Evolutionary conservation across 2,797 vertebrate species (phyloP).

Genomic region (Urosaurus nigricauda): DNA sequence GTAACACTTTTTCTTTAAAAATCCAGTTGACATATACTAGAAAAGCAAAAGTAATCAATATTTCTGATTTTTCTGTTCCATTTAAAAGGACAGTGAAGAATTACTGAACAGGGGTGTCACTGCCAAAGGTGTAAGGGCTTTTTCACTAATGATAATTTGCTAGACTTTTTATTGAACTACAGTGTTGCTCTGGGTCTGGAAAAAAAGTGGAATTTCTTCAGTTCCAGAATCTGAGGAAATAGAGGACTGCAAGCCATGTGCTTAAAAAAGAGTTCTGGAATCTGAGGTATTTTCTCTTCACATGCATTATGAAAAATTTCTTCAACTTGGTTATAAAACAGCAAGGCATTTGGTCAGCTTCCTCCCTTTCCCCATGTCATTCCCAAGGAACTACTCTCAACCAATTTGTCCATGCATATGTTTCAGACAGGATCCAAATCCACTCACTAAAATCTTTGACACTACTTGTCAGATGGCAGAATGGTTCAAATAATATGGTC

Average conservation of each 20-base stretch:
- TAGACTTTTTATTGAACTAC: constrained; percentile 69
- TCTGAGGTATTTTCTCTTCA: constrained; percentile 60
- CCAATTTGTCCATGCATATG: background rate
- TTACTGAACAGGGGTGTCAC: constrained; percentile 53
- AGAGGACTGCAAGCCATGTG: constrained; percentile 40
- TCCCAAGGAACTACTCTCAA: background rate
- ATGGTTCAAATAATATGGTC: background rate
- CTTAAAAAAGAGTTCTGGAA: constrained; percentile 49
- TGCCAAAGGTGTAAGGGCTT: constrained; percentile 47
- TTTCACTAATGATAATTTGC: constrained; percentile 51
- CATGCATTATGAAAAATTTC: constrained; percentile 48
- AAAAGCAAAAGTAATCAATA: constrained; percentile 59
- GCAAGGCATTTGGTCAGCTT: background rate
- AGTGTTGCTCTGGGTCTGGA: constrained; percentile 47
- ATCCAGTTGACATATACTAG: constrained; percentile 30
- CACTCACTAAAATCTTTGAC: background rate
- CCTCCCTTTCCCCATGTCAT: background rate
- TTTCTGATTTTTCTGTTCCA: constrained; percentile 41
- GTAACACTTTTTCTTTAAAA: constrained; percentile 46
- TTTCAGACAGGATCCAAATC: background rate
- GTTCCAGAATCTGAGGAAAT: too few species aligned
- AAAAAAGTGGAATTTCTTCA: constrained; percentile 53
- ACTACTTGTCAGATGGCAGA: background rate
- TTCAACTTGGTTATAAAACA: constrained; percentile 55
- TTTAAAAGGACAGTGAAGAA: constrained; percentile 69